These are phyloP conservation scores for Ditula angustiorana DNA, from an alignment of 2,888 invertebrate genomes.

Conservation along the genomic window DNA sequence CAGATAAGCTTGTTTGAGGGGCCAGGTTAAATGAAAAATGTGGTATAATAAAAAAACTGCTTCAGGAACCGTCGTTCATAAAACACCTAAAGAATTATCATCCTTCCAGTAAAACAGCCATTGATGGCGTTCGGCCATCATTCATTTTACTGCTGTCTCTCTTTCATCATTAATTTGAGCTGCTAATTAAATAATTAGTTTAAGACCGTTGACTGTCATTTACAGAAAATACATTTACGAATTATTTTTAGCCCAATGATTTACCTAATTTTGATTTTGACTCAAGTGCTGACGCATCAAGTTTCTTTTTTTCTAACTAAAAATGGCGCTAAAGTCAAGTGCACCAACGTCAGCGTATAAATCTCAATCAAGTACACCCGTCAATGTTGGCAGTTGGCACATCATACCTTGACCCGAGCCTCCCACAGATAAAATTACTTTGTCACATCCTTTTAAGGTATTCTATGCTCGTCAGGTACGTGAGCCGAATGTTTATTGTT, in stretches of 20 bases:
- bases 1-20: slow-evolving; percentile 30
- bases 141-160: too few relatives aligned
- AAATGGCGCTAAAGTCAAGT: slow-evolving; percentile 1
- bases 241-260: too few relatives aligned
- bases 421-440: slow-evolving; percentile 30
- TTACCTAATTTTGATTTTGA: too few relatives aligned
- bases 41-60: not conserved
- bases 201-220: too few relatives aligned
- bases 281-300: too few relatives aligned
- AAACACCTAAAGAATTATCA: not conserved
- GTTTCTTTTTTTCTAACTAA: too few relatives aligned
- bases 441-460: slow-evolving; percentile 28
- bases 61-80: not conserved
- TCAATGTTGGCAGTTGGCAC: slow-evolving; percentile 33
- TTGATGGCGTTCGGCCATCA: too few relatives aligned
- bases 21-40: slow-evolving; percentile 25
- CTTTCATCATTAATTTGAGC: too few relatives aligned
- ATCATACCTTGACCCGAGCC: slow-evolving; percentile 41
- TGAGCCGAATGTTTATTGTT: slow-evolving; percentile 28
- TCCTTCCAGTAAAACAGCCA: not conserved
- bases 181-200: too few relatives aligned
- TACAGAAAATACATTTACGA: too few relatives aligned
- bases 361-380: slow-evolving; percentile 12
- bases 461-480: slow-evolving; percentile 33
- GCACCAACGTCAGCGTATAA: slow-evolving; percentile 23